These are phyloP conservation scores for Pocillopora damicornis DNA, from an alignment of 64 coral and sea anemone species.

Conservation along the genomic window DNA sequence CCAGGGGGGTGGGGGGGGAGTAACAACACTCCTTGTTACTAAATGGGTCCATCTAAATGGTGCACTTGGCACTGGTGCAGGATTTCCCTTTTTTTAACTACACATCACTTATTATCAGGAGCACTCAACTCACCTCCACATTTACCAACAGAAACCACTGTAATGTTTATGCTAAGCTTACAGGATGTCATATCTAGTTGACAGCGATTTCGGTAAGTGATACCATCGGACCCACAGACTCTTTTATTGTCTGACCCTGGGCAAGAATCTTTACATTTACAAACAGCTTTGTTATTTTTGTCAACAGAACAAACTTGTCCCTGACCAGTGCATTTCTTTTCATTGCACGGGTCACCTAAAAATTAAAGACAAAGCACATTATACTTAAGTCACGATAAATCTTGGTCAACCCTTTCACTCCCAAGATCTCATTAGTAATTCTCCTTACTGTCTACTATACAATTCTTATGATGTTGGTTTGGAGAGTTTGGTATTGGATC, in stretches of 20 bases:
- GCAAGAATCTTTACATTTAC: constrained; percentile 49
- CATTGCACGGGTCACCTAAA: constrained; percentile 29
- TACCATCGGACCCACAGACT: constrained; percentile 72
- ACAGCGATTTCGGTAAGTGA: constrained; percentile 66
- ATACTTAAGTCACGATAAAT: not conserved
- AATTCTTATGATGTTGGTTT: too few relatives aligned
- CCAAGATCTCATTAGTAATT: too few relatives aligned
- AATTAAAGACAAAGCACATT: not conserved
- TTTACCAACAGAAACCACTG: constrained; percentile 49
- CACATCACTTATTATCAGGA: not conserved
- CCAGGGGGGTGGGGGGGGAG: too few relatives aligned
- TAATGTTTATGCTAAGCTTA: constrained; percentile 49
- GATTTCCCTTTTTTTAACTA: too few relatives aligned
- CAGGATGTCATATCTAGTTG: constrained; percentile 79
- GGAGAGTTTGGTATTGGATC: too few relatives aligned
- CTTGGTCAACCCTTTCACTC: not conserved
- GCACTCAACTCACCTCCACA: constrained; percentile 40
- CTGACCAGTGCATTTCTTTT: constrained; percentile 45
- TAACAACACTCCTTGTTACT: too few relatives aligned
- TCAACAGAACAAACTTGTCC: constrained; percentile 68
- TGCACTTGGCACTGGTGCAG: too few relatives aligned
- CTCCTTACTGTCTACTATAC: too few relatives aligned
- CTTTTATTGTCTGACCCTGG: constrained; percentile 13
- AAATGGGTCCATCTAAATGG: too few relatives aligned
- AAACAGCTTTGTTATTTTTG: constrained; percentile 41